Base-by-base conservation (phyloP, 23 tunicate genomes). In the Halocynthia roretzi region DNA sequence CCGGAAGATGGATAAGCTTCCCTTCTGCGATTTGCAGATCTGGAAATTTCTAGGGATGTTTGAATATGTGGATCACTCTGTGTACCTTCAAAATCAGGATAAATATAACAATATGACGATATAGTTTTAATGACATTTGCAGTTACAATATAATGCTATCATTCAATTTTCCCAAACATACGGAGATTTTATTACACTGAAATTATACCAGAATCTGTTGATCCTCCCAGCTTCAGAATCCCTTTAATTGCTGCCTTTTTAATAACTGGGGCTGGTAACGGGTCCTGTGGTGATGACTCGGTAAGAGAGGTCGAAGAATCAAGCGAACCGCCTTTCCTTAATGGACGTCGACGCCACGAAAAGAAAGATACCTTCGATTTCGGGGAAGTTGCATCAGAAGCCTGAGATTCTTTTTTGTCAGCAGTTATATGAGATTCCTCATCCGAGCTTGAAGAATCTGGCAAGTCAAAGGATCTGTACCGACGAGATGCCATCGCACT, bases 31-130 rank as follows among this genome's bases (percentile, higher is more conserved):
- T 48, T 65, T 6, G 6, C 5, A 40, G 70, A 10, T 15, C 70
- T 65, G 22, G 70, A 65, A 11, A 9, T 65, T 8, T 65, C 49
- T 9, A 65, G 70, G 31, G 70, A 65, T 65, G 22, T 65, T 15
- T 65, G 70, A 8, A 65, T 65, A 65, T 65, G 18, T 8, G 70
- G 70, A 65, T 65, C 70, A 65, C 70, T 65, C 2, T 65, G 70
- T 5, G 70, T 20, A 65, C 70, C 70, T 65, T 20, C 22, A 65
- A 65, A 65, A 8, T 20, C 17, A 11, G 2, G 70, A 15, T 31
- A 31, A 31, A 31, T 31, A 31, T 31, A 4, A 4, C 44, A 31
- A 31, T 31, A 31, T 31, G 44, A 31, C 44, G 44, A 1, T 31
- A 31, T 31, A 31, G 44, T 31, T 31, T 31, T 31, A 1, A 31